Evolutionary conservation across 2,113 vertebrate genomes (phyloP), one percentile per base, ranked within the genome.

Genomic region (Trematomus loennbergii): DNA sequence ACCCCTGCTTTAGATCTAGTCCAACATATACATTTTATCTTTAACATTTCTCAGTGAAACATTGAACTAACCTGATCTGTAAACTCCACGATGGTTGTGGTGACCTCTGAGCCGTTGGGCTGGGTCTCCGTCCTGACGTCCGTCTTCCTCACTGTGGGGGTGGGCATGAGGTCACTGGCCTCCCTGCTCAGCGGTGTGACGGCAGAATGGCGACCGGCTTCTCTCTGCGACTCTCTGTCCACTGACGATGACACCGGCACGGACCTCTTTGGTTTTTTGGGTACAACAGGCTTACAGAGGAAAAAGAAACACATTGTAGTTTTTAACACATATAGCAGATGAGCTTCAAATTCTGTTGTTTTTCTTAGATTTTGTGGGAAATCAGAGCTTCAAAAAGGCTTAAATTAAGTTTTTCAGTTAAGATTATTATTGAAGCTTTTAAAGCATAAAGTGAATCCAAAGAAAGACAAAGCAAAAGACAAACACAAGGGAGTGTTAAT

Each of bases 41-140:
- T 4, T 16, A 40, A 36, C 54, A 15, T 54, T 20, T 72, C 20
- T 65, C 11, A 49, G 6, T 54, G 1, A 52, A 81, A 59, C 58
- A 3, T 15, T 0, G 25, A 52, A 61, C 20, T 20, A 8, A 96
- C 95, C 93, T 93, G 95, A 82, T 94, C 93, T 29, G 94, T 89
- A 78, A 94, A 93, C 87, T 96, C 95, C 86, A 95, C 91, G 0
- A 94, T 94, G 65, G 94, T 95, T 0, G 95, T 95, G 61, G 94
- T 95, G 88, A 95, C 94, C 85, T 95, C 95, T 16, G 95, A 94
- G 16, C 95, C 95, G 25, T 95, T 95, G 54, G 94, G 94, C 72
- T 95, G 94, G 1, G 90, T 95, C 86, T 95, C 95, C 0, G 87
- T 94, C 87, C 93, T 90, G 33, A 94, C 79, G 43, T 95, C 94